phyloP scores from a whole-genome alignment of 2,888 invertebrate species.

The Barypeithes pellucidus region DNA sequence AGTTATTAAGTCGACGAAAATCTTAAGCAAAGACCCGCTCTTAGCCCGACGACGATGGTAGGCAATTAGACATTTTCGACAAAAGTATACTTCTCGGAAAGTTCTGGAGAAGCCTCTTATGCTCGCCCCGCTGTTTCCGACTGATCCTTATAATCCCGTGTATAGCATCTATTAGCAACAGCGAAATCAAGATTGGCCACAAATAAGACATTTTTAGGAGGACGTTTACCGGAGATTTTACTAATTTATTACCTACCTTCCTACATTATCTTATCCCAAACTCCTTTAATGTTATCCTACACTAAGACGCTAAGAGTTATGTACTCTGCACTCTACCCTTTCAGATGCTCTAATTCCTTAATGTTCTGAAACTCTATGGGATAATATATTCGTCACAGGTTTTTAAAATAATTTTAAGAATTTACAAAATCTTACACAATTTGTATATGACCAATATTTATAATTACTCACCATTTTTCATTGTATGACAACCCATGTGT shows the following conservation, averaged over 20 bases:
- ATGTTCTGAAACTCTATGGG: not conserved
- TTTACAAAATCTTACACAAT: no score
- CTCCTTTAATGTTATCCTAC: constrained; percentile 59
- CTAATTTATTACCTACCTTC: constrained; percentile 61
- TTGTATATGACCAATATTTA: no score
- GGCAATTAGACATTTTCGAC: constrained; percentile 61
- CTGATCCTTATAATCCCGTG: constrained; percentile 63
- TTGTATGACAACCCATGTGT: no score
- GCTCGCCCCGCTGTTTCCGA: constrained; percentile 50
- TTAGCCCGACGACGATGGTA: constrained; percentile 51
- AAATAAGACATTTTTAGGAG: constrained; percentile 62
- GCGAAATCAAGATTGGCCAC: constrained; percentile 61
- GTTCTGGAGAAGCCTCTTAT: constrained; percentile 57
- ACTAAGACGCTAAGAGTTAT: constrained; percentile 62
- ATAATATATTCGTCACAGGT: no score
- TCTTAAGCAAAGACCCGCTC: constrained; percentile 51
- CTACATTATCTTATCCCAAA: constrained; percentile 62
- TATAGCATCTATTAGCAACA: constrained; percentile 61
- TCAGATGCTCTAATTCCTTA: constrained; percentile 34
- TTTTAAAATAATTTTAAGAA: no score
- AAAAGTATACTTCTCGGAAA: constrained; percentile 57
- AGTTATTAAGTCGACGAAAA: constrained; percentile 54
- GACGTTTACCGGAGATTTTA: constrained; percentile 60
- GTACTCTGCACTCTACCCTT: constrained; percentile 51
- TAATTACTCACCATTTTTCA: no score